phyloP scores from a whole-genome alignment of 2,797 vertebrate genomes.

The Austrolebias charrua region DNA sequence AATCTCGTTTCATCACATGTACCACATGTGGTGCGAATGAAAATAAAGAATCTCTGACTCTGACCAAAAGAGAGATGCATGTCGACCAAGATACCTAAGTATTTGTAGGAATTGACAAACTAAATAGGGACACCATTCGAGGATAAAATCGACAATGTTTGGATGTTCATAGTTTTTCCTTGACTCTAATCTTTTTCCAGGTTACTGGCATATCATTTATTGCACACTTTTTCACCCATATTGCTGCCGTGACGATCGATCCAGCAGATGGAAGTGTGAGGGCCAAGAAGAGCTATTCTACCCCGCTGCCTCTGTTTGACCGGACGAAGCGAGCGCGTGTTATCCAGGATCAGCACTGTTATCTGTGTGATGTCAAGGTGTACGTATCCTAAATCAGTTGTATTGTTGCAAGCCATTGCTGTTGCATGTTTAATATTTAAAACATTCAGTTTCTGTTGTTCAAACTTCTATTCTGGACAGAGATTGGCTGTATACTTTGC shows the following conservation, averaged over 20 bases:
- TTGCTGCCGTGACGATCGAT: constrained; percentile 73
- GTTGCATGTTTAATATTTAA: too few species aligned
- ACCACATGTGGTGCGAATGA: too few species aligned
- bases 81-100: too few species aligned
- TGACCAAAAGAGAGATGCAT: too few species aligned
- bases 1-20: too few species aligned
- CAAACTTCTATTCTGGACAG: neutral
- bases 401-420: too few species aligned
- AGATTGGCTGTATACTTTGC: neutral
- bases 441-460: neutral
- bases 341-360: constrained; percentile 81
- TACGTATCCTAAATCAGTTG: constrained; percentile 60
- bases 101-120: too few species aligned
- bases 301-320: constrained; percentile 74
- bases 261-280: constrained; percentile 75
- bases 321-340: constrained; percentile 71
- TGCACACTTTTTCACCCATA: constrained; percentile 69
- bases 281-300: constrained; percentile 70
- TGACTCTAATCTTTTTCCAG: constrained; percentile 61
- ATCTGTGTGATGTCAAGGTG: constrained; percentile 78
- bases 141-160: too few species aligned
- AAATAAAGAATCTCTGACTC: too few species aligned
- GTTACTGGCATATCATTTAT: constrained; percentile 62
- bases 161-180: constrained; percentile 34
- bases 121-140: too few species aligned